These are phyloP conservation scores for Bambusicola thoracicus DNA, from an alignment of 2,113 vertebrate species.

Conservation along the genomic window DNA sequence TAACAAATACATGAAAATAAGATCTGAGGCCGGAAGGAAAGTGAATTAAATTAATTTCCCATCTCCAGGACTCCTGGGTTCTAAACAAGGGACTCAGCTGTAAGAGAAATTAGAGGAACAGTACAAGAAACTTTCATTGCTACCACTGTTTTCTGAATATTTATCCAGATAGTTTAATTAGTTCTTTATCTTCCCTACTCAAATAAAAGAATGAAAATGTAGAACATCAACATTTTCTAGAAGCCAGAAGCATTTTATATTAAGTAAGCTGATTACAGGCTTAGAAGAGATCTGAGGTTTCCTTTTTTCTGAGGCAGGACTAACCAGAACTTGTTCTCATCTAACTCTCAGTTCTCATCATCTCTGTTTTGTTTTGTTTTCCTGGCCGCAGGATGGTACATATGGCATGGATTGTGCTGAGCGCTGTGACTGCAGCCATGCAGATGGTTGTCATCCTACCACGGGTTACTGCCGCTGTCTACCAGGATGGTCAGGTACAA, in stretches of 20 bases:
- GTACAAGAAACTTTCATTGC: background rate
- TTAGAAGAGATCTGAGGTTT: background rate
- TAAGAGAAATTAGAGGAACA: background rate
- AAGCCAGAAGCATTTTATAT: background rate
- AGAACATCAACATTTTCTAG: background rate
- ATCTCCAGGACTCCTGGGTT: background rate
- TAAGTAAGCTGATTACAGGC: background rate
- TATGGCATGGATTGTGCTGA: slow-evolving; percentile 92
- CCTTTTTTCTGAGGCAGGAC: background rate
- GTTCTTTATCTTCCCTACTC: background rate
- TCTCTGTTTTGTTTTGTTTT: background rate
- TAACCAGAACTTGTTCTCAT: background rate
- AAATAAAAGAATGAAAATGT: background rate
- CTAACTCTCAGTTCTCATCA: background rate
- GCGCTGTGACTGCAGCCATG: slow-evolving; percentile 95
- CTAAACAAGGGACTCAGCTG: background rate
- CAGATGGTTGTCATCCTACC: slow-evolving; percentile 91
- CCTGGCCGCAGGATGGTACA: slow-evolving; percentile 85
- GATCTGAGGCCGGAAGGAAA: background rate
- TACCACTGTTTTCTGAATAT: background rate
- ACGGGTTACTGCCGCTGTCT: slow-evolving; percentile 95
- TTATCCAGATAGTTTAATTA: background rate
- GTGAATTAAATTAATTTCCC: background rate
- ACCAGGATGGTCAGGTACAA: slow-evolving; percentile 93
- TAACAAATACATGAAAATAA: too few relatives aligned